These are phyloP conservation scores for Tinamus guttatus DNA, from an alignment of 2,113 vertebrate genomes.

Conservation along the genomic window DNA sequence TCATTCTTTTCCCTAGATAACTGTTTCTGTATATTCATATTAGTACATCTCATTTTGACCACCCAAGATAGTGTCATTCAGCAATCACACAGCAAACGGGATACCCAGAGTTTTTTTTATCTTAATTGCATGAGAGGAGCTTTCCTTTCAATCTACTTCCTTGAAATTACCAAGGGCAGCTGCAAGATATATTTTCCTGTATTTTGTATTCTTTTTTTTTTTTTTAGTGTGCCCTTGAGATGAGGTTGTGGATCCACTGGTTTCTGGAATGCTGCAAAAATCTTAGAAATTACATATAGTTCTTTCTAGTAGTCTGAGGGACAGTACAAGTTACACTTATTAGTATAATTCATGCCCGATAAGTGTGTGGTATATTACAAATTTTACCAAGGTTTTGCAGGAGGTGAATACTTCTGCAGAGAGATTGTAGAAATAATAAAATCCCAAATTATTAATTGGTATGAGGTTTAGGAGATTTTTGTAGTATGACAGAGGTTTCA, in stretches of 20 bases:
- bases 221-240: not conserved
- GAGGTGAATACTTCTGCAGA: not conserved
- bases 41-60: not conserved
- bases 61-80: not conserved
- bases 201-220: not conserved
- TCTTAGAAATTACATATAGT: not conserved
- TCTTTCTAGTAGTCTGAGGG: not conserved
- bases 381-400: not conserved
- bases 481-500: rapidly evolving
- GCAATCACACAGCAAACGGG: not conserved
- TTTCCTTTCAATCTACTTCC: not conserved
- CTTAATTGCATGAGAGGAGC: not conserved
- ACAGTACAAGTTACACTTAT: not conserved
- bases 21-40: not conserved
- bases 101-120: not conserved
- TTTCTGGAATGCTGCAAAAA: not conserved
- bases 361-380: not conserved
- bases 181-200: not conserved
- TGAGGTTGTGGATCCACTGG: not conserved
- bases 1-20: not conserved
- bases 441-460: not conserved
- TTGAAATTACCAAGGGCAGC: not conserved
- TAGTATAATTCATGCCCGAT: not conserved
- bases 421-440: not conserved
- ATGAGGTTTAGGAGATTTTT: not conserved